A percentile compares a stretch with the other conserved stretches of the same genome.
phyloP scores from a whole-genome alignment of 2,797 vertebrate species.

The Toxotes lorentzi region DNA sequence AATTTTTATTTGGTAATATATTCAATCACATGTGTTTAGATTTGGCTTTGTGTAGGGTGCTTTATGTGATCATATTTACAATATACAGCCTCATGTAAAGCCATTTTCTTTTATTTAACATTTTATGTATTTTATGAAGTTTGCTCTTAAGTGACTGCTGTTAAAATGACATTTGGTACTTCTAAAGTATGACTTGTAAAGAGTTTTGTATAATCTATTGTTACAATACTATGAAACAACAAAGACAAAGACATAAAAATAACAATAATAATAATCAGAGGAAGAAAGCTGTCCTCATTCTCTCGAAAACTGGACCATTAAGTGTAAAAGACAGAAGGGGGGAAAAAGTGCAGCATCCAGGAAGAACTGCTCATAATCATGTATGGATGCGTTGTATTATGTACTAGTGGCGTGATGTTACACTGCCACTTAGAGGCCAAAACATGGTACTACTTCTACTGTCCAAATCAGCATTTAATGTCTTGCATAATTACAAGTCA shows the following conservation, averaged over 20 bases:
- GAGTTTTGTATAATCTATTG: neutral
- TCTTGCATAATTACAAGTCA: conserved; percentile 70
- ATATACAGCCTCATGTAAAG: neutral
- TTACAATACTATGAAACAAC: neutral
- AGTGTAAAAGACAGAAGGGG: neutral
- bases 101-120: neutral
- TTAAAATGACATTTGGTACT: neutral
- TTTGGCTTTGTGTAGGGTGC: neutral
- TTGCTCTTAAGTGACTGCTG: neutral
- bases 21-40: neutral
- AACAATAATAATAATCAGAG: neutral
- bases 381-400: neutral
- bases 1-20: neutral
- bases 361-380: neutral
- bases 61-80: neutral
- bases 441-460: neutral
- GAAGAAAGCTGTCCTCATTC: neutral
- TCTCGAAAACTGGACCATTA: neutral
- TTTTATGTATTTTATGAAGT: neutral
- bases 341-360: neutral
- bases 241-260: neutral
- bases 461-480: neutral
- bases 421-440: conserved; percentile 53
- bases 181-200: neutral
- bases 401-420: conserved; percentile 1